Evolutionary conservation across 2,113 vertebrate species (phyloP).

Genomic region (Fulica atra): DNA sequence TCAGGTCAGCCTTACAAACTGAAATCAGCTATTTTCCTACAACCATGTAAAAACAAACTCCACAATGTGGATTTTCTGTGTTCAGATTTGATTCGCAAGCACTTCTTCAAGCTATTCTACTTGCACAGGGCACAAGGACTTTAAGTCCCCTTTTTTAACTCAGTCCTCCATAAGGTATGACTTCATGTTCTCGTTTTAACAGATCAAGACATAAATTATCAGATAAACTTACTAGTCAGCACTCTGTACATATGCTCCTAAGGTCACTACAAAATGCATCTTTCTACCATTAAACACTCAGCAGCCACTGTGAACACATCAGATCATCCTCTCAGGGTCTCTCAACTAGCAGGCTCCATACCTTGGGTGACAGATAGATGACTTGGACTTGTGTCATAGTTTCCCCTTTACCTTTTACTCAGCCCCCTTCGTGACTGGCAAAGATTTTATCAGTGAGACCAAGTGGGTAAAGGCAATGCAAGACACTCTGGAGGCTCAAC

Average conservation of each 20-base stretch:
- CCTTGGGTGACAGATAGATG: not conserved
- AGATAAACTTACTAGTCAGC: not conserved
- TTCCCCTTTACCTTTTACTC: not conserved
- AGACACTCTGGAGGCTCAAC: not conserved
- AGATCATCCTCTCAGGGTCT: not conserved
- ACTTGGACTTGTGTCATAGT: not conserved
- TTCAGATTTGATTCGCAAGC: slow-evolving; percentile 48
- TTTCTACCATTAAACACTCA: not conserved
- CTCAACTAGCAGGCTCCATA: fast-evolving
- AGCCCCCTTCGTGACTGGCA: not conserved
- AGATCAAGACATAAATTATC: not conserved
- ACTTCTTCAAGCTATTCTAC: not conserved
- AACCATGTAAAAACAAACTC: slow-evolving; percentile 38
- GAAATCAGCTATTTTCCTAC: slow-evolving; percentile 6
- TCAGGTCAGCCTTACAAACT: not conserved
- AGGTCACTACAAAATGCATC: not conserved
- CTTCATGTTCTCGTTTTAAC: not conserved
- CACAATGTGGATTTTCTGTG: slow-evolving; percentile 40
- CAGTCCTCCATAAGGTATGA: not conserved
- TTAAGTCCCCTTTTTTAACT: not conserved
- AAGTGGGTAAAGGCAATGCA: not conserved
- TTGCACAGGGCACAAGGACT: not conserved
- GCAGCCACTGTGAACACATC: not conserved
- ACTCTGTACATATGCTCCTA: not conserved
- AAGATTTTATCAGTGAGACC: not conserved